Percentiles rank a stretch among this genome's conserved stretches.
Conservation (phyloP, 2,113 vertebrate species). For the Onychostruthus taczanowskii region DNA sequence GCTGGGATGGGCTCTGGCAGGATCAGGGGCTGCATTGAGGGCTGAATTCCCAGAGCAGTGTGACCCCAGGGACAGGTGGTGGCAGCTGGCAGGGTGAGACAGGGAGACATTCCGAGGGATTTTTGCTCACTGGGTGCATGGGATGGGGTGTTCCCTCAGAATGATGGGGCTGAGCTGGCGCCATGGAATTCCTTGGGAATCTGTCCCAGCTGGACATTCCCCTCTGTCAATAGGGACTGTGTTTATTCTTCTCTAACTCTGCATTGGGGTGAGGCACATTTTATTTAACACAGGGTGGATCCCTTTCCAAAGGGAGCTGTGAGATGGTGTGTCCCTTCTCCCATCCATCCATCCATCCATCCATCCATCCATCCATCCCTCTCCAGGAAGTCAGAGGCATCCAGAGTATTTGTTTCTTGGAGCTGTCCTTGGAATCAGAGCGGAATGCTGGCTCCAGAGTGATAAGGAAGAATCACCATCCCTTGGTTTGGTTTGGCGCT, state of each 20-base stretch:
- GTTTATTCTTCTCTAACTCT: neutral
- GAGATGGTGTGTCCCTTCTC: neutral
- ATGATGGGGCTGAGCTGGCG: rapidly evolving
- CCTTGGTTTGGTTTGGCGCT: neutral
- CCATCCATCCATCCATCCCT: neutral
- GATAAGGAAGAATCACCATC: neutral
- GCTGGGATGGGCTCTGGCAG: neutral
- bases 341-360: neutral
- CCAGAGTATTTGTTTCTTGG: neutral
- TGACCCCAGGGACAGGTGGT: neutral
- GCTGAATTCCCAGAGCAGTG: neutral
- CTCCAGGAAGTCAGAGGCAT: neutral
- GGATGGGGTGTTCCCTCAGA: rapidly evolving
- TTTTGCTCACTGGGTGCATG: rapidly evolving
- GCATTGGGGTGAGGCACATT: neutral
- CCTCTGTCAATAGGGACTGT: rapidly evolving
- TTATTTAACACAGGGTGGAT: neutral
- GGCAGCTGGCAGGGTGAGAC: neutral
- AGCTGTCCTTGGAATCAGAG: neutral
- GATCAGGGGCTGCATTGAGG: neutral
- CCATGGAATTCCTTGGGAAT: neutral
- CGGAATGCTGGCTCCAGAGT: neutral
- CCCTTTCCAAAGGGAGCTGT: neutral
- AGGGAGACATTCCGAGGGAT: neutral
- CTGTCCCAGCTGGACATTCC: neutral